phyloP scores from a whole-genome alignment of 1,140 invertebrate species.

The Akabosia matsudoensis region DNA sequence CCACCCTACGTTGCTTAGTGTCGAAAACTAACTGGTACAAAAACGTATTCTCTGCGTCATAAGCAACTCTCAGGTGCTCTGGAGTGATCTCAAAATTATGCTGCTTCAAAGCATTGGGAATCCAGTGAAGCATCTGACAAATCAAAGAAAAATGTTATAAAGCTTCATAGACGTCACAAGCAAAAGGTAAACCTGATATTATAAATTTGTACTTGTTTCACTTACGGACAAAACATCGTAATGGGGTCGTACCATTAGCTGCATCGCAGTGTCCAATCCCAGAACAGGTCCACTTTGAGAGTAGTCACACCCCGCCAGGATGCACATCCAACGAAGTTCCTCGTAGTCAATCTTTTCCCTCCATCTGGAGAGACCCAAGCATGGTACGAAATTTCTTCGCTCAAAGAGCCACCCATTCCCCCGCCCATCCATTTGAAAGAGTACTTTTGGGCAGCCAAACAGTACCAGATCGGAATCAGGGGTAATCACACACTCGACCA shows the following conservation, averaged over 20 bases:
- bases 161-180: too few species aligned
- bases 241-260: constrained; percentile 75
- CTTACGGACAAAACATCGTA: constrained; percentile 53
- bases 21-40: constrained; percentile 90
- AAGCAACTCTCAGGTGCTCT: constrained; percentile 78
- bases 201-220: not conserved
- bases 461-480: constrained; percentile 97
- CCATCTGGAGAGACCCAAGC: too few species aligned
- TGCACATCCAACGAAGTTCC: constrained; percentile 92
- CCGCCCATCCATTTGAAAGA: constrained; percentile 73
- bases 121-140: constrained; percentile 57
- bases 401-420: too few species aligned
- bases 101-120: constrained; percentile 53
- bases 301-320: constrained; percentile 97
- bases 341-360: too few species aligned
- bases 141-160: too few species aligned
- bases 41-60: constrained; percentile 85
- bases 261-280: constrained; percentile 83
- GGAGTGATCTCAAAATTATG: constrained; percentile 63
- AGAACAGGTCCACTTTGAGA: constrained; percentile 87
- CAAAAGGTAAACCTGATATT: not conserved
- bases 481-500: constrained; percentile 89
- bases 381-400: too few species aligned
- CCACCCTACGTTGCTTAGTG: constrained; percentile 68
- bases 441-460: constrained; percentile 88